Evolutionary conservation across 2,888 invertebrate species (phyloP).

Genomic region (Melanostoma scalare): DNA sequence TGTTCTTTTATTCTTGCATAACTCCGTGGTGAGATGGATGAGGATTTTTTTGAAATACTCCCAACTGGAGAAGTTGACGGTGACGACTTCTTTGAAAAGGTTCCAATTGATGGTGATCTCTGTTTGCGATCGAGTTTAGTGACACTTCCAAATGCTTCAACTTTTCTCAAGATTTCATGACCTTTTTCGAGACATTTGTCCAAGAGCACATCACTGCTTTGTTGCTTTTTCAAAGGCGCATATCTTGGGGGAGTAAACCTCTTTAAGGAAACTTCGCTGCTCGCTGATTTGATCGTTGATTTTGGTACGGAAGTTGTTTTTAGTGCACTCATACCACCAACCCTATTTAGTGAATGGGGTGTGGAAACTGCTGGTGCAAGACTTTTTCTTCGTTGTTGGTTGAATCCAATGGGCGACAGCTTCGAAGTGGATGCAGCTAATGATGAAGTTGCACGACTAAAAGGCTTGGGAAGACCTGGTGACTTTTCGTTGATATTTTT

Average conservation of each 20-base stretch:
- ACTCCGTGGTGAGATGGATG: slow-evolving; percentile 46
- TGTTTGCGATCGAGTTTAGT: slow-evolving; percentile 67
- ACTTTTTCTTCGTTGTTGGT: slow-evolving; percentile 42
- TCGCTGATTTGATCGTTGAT: slow-evolving; percentile 67
- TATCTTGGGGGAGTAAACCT: slow-evolving; percentile 22
- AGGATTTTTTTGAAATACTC: slow-evolving; percentile 45
- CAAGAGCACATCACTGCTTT: slow-evolving; percentile 78
- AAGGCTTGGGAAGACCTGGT: slow-evolving; percentile 35
- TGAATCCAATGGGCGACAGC: slow-evolving; percentile 12
- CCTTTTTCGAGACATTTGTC: slow-evolving; percentile 81
- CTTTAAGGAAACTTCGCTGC: slow-evolving; percentile 72
- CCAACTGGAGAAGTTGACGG: slow-evolving; percentile 24
- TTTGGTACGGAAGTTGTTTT: slow-evolving; percentile 15
- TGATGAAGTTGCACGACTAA: slow-evolving; percentile 42
- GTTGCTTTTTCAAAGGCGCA: slow-evolving; percentile 45
- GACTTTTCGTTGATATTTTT: slow-evolving; percentile 72
- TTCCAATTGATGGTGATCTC: slow-evolving; percentile 19
- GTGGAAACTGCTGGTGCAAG: slow-evolving; percentile 71
- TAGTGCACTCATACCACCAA: slow-evolving; percentile 58
- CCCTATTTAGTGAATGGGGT: slow-evolving; percentile 74
- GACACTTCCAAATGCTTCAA: slow-evolving; percentile 76
- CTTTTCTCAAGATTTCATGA: slow-evolving; percentile 80
- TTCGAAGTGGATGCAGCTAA: slow-evolving; percentile 52
- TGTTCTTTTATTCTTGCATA: slow-evolving; percentile 63
- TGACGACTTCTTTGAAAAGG: slow-evolving; percentile 35